Conservation (phyloP, 2,113 vertebrate genomes). For the Pseudolaguvia tuberculata region DNA sequence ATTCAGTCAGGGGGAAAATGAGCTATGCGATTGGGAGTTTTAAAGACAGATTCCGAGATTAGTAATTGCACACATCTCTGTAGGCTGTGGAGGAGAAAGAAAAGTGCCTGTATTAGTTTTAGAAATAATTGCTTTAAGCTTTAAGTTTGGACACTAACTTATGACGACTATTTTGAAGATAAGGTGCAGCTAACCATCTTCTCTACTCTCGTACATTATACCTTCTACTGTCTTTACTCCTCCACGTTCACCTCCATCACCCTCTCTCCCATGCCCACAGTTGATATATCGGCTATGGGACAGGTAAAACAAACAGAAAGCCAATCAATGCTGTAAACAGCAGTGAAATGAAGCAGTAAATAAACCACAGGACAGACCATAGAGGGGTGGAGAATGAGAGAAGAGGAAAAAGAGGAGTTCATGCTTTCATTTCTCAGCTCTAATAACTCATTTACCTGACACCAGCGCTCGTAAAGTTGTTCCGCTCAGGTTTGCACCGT, state of each 20-base stretch:
- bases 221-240: neutral
- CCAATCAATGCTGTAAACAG: slow-evolving; percentile 42
- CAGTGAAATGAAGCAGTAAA: slow-evolving; percentile 34
- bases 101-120: slow-evolving; percentile 31
- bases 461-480: slow-evolving; percentile 18
- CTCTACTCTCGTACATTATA: slow-evolving; percentile 3
- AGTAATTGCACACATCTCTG: slow-evolving; percentile 56
- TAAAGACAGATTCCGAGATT: slow-evolving; percentile 63
- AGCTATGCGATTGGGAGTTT: slow-evolving; percentile 68
- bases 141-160: slow-evolving; percentile 16
- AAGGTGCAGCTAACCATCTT: neutral
- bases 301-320: slow-evolving; percentile 43
- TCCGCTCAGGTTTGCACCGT: neutral
- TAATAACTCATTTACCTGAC: slow-evolving; percentile 43
- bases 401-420: slow-evolving; percentile 25
- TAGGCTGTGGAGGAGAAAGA: slow-evolving; percentile 48
- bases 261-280: slow-evolving; percentile 33
- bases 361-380: slow-evolving; percentile 25
- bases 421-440: slow-evolving; percentile 28
- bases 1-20: slow-evolving; percentile 65
- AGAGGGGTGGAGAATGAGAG: slow-evolving; percentile 21
- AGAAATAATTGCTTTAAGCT: slow-evolving; percentile 18
- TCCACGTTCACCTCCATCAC: neutral
- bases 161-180: neutral
- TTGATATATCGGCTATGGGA: slow-evolving; percentile 49